Percentiles rank a stretch among this genome's conserved stretches.
Evolutionary conservation across 2,797 vertebrate genomes (phyloP).

Genomic region (Neosilurus hyrtlii): DNA sequence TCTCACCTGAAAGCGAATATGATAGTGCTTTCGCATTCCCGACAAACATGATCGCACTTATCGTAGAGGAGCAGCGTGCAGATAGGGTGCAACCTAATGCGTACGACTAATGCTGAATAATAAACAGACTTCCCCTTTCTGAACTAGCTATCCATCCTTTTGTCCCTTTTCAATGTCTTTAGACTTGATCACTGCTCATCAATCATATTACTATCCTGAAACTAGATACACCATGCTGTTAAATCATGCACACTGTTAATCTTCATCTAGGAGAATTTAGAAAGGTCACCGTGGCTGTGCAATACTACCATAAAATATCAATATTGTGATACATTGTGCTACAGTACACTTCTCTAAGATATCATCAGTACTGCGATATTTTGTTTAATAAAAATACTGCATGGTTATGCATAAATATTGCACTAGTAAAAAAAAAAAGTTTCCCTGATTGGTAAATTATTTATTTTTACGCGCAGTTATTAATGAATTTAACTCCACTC

Average conservation of each 20-base stretch:
- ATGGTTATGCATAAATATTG: too few relatives aligned
- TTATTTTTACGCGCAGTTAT: too few relatives aligned
- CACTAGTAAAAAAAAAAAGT: too few relatives aligned
- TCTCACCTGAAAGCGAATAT: conserved; percentile 63
- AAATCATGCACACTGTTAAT: conserved; percentile 71
- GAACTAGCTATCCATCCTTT: conserved; percentile 59
- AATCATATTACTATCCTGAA: conserved; percentile 65
- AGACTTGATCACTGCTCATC: conserved; percentile 66
- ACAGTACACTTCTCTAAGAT: neutral
- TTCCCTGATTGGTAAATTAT: too few relatives aligned
- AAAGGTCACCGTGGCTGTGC: conserved; percentile 41
- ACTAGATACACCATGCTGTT: conserved; percentile 44
- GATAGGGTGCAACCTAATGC: conserved; percentile 72
- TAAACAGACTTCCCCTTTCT: conserved; percentile 70
- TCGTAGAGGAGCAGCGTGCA: conserved; percentile 75
- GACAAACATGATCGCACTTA: conserved; percentile 64
- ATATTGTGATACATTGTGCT: neutral
- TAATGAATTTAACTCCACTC: too few relatives aligned
- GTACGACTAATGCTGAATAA: conserved; percentile 76
- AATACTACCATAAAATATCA: neutral
- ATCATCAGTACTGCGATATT: neutral
- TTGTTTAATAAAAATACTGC: neutral
- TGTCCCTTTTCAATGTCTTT: conserved; percentile 63
- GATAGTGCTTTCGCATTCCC: conserved; percentile 55
- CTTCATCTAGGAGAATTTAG: conserved; percentile 42